These are phyloP conservation scores for Bovichtus diacanthus DNA, from an alignment of 2,797 vertebrate genomes.

Conservation along the genomic window DNA sequence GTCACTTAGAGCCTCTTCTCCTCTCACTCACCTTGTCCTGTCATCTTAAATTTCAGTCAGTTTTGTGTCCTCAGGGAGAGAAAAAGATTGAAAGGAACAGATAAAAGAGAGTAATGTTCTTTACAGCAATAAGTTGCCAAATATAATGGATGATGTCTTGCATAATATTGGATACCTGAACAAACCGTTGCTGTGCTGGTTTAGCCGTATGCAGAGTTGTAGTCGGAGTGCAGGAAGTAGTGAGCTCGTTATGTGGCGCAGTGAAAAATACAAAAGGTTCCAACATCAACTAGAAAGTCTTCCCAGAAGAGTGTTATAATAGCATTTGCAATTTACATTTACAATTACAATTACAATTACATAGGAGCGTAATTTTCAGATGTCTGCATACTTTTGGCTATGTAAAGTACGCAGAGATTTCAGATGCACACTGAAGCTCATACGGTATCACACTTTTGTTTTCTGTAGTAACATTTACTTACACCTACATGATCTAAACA, in stretches of 20 bases:
- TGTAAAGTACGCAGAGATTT: neutral
- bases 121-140: slow-evolving; percentile 36
- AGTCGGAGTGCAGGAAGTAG: neutral
- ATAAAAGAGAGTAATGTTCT: slow-evolving; percentile 47
- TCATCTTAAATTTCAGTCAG: slow-evolving; percentile 64
- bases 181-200: slow-evolving; percentile 3
- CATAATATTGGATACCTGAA: slow-evolving; percentile 33
- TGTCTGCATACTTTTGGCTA: neutral
- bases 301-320: neutral
- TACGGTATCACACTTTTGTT: neutral
- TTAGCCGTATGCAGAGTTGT: slow-evolving; percentile 10
- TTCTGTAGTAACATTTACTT: neutral
- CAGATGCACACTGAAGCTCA: neutral
- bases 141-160: slow-evolving; percentile 34
- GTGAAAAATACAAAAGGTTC: slow-evolving; percentile 1
- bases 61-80: slow-evolving; percentile 42
- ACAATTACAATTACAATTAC: neutral
- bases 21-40: slow-evolving; percentile 61
- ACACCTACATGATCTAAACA: neutral
- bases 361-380: neutral
- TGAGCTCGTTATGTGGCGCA: neutral
- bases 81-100: slow-evolving; percentile 32
- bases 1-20: slow-evolving; percentile 56
- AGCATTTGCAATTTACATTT: no score
- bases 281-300: neutral